Evolutionary conservation across 1,140 invertebrate species (phyloP), one percentile per base, ranked within the genome.

Genomic region (Hycleus phaleratus): DNA sequence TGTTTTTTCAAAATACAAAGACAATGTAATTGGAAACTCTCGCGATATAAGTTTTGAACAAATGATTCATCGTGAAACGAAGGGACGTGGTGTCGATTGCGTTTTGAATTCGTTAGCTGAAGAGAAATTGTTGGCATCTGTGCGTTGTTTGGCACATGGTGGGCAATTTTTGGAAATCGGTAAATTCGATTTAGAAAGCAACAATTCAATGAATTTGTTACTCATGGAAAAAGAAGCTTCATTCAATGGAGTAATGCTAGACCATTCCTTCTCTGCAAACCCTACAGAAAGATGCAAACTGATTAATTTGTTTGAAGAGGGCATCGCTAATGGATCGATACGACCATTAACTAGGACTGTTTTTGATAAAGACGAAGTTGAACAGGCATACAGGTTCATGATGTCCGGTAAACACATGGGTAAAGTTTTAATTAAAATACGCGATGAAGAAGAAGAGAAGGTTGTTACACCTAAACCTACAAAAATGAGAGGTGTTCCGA

Each of bases 201-300:
- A 88, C 58, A 84, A 78, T 25, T 68, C 77, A 18, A 73, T 88
- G 25, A 83, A 84, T 71, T 85, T 85, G 82, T 77, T 89, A 46
- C 76, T 87, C 43, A 93, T 97, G 75, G 75, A 86, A 39, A 86
- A 85, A 51, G 93, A 93, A 70, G 83, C 87, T 3, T 89, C 87
- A 68, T 89, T 95, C 77, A 89, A 93, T 76, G 91, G 91, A 40
- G 86, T 95, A 58, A 81, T 93, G 68, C 80, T 94, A 64, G 91
- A 93, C 73, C 81, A 18, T 18, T 18, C 74, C 73, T 78, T 1
- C 69, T 88, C 39, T 78, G 78, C 0, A 73, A 78, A 52, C 80
- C 76, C 26, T 1, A 39, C 10, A 18, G 18, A 18, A 18, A 18
- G 18, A 1, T 1, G 1, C 10, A 39, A 7, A 2, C 1, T 7